phyloP scores from a whole-genome alignment of 2,888 invertebrate genomes.

The Diloba caeruleocephala region DNA sequence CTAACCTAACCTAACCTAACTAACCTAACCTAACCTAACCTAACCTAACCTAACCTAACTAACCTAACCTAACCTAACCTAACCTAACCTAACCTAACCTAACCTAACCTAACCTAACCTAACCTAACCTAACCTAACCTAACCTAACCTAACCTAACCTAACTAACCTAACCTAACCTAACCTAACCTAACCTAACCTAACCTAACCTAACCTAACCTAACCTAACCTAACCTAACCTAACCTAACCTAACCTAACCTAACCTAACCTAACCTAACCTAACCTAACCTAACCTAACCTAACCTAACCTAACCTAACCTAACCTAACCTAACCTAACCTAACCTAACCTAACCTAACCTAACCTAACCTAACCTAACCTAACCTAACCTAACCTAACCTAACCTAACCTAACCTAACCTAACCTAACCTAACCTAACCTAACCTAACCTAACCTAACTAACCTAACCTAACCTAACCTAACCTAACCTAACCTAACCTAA shows the following conservation, averaged over 20 bases:
- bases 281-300: constrained; percentile 33
- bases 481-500: constrained; percentile 23
- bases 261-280: constrained; percentile 34
- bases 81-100: too few relatives aligned
- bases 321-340: constrained; percentile 32
- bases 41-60: too few relatives aligned
- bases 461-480: constrained; percentile 26
- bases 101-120: too few relatives aligned
- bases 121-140: too few relatives aligned
- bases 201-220: constrained; percentile 33
- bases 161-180: constrained; percentile 42
- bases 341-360: constrained; percentile 46
- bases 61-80: too few relatives aligned
- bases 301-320: constrained; percentile 29
- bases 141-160: constrained; percentile 43
- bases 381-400: constrained; percentile 33
- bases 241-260: constrained; percentile 37
- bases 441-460: constrained; percentile 31
- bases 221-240: constrained; percentile 35
- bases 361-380: constrained; percentile 48
- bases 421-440: constrained; percentile 34
- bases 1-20: too few relatives aligned
- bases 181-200: constrained; percentile 42
- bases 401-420: constrained; percentile 36
- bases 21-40: too few relatives aligned